A percentile compares a stretch with the other conserved stretches of the same genome.
Conservation (phyloP, 2,888 invertebrate genomes). For the Pterostichus madidus region DNA sequence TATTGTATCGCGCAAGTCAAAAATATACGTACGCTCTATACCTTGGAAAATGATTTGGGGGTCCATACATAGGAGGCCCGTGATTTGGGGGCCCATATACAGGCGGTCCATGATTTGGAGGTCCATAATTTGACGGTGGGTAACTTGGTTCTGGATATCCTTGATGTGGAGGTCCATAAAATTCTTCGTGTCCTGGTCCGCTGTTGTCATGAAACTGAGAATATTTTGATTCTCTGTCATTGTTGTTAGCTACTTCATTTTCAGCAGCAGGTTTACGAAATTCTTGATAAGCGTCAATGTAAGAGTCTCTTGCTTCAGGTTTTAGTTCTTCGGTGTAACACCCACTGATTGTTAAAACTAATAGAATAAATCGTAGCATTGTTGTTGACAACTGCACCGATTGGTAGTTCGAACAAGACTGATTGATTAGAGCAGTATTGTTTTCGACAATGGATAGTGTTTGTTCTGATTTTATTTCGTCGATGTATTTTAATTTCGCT, state of each 20-base stretch:
- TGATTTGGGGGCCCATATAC: no score
- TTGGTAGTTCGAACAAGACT: slow-evolving; percentile 24
- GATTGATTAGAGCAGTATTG: slow-evolving; percentile 36
- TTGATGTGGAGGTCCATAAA: slow-evolving; percentile 76
- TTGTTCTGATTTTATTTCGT: slow-evolving; percentile 54
- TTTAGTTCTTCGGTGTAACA: slow-evolving; percentile 71
- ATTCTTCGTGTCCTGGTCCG: slow-evolving; percentile 70
- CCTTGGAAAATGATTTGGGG: slow-evolving; percentile 71
- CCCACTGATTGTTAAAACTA: slow-evolving; percentile 25
- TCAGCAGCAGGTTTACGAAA: slow-evolving; percentile 76
- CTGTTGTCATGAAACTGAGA: slow-evolving; percentile 69
- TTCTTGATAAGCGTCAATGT: slow-evolving; percentile 83
- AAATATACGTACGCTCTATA: slow-evolving; percentile 46
- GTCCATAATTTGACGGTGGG: slow-evolving; percentile 69
- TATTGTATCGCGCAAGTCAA: no score
- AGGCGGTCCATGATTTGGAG: slow-evolving; percentile 69
- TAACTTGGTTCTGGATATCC: slow-evolving; percentile 70
- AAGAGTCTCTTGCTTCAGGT: slow-evolving; percentile 79
- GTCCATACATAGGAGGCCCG: slow-evolving; percentile 69
- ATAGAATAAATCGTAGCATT: slow-evolving; percentile 37
- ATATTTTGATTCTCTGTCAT: slow-evolving; percentile 75
- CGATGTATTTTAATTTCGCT: slow-evolving; percentile 52
- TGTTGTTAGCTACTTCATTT: slow-evolving; percentile 75
- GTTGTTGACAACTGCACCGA: slow-evolving; percentile 9
- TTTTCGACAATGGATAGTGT: slow-evolving; percentile 28